Percentiles rank a stretch among this genome's conserved stretches.
Evolutionary conservation across 2,113 vertebrate genomes (phyloP).

Genomic region (Erpornis zantholeuca): DNA sequence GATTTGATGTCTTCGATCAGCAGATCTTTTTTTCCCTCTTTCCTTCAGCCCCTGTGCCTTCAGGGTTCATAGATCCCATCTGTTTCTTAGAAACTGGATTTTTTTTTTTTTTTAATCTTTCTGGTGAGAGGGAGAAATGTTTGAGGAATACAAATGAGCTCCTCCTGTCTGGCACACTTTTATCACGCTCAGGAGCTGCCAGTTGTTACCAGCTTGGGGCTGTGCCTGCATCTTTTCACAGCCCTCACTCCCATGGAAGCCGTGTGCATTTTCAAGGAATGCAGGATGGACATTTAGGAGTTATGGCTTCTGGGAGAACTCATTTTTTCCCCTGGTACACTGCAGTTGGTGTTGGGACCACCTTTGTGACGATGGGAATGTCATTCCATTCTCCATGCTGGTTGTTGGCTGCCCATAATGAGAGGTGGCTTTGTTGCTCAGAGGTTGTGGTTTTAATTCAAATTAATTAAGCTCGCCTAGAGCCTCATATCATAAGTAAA

Average conservation of each 20-base stretch:
- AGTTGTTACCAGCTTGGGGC: not conserved
- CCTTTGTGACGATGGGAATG: not conserved
- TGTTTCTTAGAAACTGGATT: not conserved
- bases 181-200: not conserved
- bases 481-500: not conserved
- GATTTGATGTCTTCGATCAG: not conserved
- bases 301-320: not conserved
- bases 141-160: slow-evolving; percentile 34
- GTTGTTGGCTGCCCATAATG: accelerated
- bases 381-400: not conserved
- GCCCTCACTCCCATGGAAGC: not conserved
- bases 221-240: not conserved
- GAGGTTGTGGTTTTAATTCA: not conserved
- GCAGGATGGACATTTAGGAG: not conserved
- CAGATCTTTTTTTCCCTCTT: not conserved
- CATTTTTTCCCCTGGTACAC: not conserved
- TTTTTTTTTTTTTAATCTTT: not conserved
- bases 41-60: not conserved
- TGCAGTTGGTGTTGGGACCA: not conserved
- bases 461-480: not conserved
- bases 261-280: not conserved
- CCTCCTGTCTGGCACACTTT: not conserved
- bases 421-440: not conserved
- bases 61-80: not conserved
- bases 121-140: not conserved